A percentile compares a stretch with the other conserved stretches of the same genome.
Evolutionary conservation across 30 jellyfish, hydroid and myxozoan genomes (phyloP).

Genomic region (Nemopilema nomurai): DNA sequence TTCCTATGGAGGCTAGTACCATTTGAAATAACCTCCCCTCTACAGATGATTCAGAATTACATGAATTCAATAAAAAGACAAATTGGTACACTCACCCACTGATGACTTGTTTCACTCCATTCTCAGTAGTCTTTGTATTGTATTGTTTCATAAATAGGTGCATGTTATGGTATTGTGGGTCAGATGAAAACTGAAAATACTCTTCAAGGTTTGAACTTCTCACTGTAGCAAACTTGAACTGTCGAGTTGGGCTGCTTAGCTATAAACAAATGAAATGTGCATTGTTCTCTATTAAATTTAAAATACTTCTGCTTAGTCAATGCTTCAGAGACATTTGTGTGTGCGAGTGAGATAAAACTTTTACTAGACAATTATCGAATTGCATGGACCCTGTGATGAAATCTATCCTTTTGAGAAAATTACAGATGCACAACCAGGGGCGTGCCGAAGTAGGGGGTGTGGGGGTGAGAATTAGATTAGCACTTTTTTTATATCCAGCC

Average conservation of each 20-base stretch:
- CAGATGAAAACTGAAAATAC: conserved; percentile 13
- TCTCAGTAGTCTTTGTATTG: background rate
- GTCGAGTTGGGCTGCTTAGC: conserved; percentile 51
- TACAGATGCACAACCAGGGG: too few species aligned
- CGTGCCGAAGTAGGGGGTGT: too few species aligned
- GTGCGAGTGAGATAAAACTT: too few species aligned
- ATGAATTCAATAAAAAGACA: background rate
- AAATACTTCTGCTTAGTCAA: too few species aligned
- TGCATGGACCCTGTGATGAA: too few species aligned
- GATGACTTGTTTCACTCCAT: background rate
- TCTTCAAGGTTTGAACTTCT: conserved; percentile 22
- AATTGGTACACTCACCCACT: conserved; percentile 8
- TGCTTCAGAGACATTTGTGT: too few species aligned
- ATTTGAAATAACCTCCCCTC: background rate
- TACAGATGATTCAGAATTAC: background rate
- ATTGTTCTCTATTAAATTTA: too few species aligned
- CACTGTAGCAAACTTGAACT: conserved; percentile 48
- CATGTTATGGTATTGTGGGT: conserved; percentile 26
- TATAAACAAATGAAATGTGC: background rate
- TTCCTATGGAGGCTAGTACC: too few species aligned
- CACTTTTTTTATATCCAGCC: too few species aligned
- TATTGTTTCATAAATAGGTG: conserved; percentile 49
- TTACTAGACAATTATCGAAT: too few species aligned
- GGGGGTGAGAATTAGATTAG: too few species aligned
- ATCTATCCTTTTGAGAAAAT: too few species aligned